These are phyloP conservation scores for Rattus rattus DNA, from an alignment of 2,113 vertebrate genomes.

Conservation along the genomic window DNA sequence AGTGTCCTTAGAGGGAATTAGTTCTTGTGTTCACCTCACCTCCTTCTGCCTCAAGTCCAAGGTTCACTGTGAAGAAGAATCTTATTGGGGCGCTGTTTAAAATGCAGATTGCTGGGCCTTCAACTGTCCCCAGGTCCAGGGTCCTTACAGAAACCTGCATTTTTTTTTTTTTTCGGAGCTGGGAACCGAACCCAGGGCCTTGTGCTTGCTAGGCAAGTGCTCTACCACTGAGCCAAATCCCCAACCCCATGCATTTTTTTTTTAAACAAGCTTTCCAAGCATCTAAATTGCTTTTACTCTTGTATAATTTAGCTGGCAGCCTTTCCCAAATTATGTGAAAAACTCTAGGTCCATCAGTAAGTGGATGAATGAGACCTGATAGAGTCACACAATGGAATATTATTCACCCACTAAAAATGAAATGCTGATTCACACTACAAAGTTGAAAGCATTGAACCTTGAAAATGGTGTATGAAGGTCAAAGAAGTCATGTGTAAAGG, in stretches of 20 bases:
- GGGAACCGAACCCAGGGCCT: too few relatives aligned
- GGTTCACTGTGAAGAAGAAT: background rate
- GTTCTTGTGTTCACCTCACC: background rate
- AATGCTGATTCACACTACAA: background rate
- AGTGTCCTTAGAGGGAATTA: background rate
- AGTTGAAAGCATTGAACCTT: background rate
- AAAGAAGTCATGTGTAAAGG: constrained; percentile 2
- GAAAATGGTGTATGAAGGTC: background rate
- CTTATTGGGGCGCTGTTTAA: background rate
- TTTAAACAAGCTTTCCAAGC: background rate
- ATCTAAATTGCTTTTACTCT: background rate
- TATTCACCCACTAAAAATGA: background rate
- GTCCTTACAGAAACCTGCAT: background rate
- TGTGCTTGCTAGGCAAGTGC: too few relatives aligned
- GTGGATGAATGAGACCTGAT: background rate
- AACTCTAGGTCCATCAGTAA: background rate
- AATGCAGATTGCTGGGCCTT: background rate
- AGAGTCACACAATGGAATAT: background rate
- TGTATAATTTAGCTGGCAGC: background rate
- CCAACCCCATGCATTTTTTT: too few relatives aligned
- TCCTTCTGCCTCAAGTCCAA: background rate
- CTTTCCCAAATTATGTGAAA: background rate
- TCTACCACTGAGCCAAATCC: too few relatives aligned
- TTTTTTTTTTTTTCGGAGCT: background rate
- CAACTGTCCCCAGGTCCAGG: background rate